Percentiles rank a stretch among this genome's conserved stretches.
phyloP scores from a whole-genome alignment of 2,888 invertebrate genomes.

The Lamproptera curius region DNA sequence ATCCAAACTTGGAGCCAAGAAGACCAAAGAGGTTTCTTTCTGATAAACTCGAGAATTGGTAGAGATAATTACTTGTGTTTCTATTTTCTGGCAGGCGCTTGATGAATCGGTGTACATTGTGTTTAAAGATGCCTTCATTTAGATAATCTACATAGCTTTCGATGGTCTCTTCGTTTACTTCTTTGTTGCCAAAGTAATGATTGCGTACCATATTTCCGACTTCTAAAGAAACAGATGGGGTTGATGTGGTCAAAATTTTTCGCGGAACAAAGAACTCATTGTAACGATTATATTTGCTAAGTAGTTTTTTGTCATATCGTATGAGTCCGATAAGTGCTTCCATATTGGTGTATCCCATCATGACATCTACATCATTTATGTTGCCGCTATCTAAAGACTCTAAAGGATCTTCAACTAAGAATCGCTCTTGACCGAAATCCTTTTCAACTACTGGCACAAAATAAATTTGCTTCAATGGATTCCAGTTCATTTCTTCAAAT shows the following conservation, averaged over 20 bases:
- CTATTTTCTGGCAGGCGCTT: constrained; percentile 24
- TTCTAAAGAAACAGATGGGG: background rate
- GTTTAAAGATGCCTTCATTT: constrained; percentile 27
- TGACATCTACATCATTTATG: constrained; percentile 76
- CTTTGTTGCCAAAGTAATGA: background rate
- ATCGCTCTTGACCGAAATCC: constrained; percentile 41
- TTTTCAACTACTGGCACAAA: constrained; percentile 52
- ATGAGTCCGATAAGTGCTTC: constrained; percentile 67
- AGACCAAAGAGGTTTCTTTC: constrained; percentile 33
- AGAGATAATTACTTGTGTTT: constrained; percentile 32
- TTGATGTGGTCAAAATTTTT: background rate
- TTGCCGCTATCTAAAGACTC: constrained; percentile 53
- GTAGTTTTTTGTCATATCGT: background rate
- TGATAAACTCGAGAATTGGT: constrained; percentile 37
- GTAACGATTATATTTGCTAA: background rate
- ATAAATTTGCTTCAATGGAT: constrained; percentile 9
- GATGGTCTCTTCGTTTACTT: background rate
- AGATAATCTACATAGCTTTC: constrained; percentile 22
- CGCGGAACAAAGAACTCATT: background rate
- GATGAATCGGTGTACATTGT: constrained; percentile 32
- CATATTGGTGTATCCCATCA: constrained; percentile 83
- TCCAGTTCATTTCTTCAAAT: background rate
- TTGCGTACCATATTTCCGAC: background rate
- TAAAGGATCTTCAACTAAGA: constrained; percentile 37
- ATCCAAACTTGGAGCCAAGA: constrained; percentile 17